Evolutionary conservation across 2,888 invertebrate species (phyloP).

Genomic region (Penaeus monodon): DNA sequence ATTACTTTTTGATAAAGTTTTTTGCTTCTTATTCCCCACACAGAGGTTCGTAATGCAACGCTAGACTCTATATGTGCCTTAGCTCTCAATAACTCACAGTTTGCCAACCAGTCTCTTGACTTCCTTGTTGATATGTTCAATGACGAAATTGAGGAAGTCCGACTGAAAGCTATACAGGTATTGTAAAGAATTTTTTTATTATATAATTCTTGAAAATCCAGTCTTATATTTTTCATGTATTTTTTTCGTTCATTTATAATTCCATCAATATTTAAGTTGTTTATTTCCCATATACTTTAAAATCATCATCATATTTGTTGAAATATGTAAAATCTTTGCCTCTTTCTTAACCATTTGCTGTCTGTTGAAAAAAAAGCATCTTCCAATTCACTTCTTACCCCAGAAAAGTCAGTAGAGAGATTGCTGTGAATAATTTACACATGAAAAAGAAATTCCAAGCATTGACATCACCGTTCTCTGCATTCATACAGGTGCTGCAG

Average conservation of each 20-base stretch:
- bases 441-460: not conserved
- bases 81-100: conserved; percentile 84
- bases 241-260: no score
- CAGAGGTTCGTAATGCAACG: conserved; percentile 92
- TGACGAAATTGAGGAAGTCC: conserved; percentile 97
- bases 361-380: no score
- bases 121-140: conserved; percentile 99
- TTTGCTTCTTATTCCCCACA: not conserved
- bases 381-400: no score
- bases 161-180: conserved; percentile 89
- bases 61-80: conserved; percentile 93
- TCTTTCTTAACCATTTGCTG: no score
- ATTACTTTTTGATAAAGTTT: not conserved
- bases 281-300: no score
- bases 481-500: conserved; percentile 73
- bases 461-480: not conserved
- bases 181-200: conserved; percentile 71
- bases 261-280: no score
- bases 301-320: no score
- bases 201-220: no score
- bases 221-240: no score
- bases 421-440: no score
- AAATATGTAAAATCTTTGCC: no score
- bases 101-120: conserved; percentile 91
- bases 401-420: no score